Percentiles rank a stretch among this genome's conserved stretches.
Evolutionary conservation across 2,888 invertebrate genomes (phyloP).

Genomic region (Eupithecia vulgata): DNA sequence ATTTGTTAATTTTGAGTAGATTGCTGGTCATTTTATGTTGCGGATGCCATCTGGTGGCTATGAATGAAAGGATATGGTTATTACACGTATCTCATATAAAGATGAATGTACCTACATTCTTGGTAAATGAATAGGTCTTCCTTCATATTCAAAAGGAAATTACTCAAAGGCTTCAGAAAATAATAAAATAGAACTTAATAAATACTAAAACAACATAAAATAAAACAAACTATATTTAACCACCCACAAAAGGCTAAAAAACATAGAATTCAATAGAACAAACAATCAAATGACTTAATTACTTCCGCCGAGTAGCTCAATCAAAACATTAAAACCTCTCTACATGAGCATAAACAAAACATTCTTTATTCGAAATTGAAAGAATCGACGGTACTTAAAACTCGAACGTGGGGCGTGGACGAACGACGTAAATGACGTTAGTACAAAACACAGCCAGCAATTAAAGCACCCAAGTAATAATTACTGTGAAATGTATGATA

Average conservation of each 20-base stretch:
- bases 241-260: slow-evolving; percentile 25
- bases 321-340: slow-evolving; percentile 68
- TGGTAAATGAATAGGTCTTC: background rate
- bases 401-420: slow-evolving; percentile 69
- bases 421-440: slow-evolving; percentile 71
- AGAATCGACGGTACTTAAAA: slow-evolving; percentile 46
- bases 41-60: slow-evolving; percentile 37
- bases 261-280: slow-evolving; percentile 37
- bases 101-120: slow-evolving; percentile 1
- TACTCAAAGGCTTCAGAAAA: background rate
- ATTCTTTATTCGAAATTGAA: slow-evolving; percentile 61
- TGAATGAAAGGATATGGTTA: slow-evolving; percentile 29
- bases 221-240: background rate
- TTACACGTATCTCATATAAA: slow-evolving; percentile 16
- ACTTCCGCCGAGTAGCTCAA: slow-evolving; percentile 72
- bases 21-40: slow-evolving; percentile 34
- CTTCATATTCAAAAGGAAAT: background rate
- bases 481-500: slow-evolving; percentile 59
- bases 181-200: background rate
- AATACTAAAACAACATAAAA: background rate
- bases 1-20: slow-evolving; percentile 38
- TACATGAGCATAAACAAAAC: slow-evolving; percentile 76
- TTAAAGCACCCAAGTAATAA: slow-evolving; percentile 72
- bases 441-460: slow-evolving; percentile 74
- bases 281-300: slow-evolving; percentile 67